Base-by-base conservation (phyloP, 2,113 vertebrate genomes). In the Plestiodon gilberti region DNA sequence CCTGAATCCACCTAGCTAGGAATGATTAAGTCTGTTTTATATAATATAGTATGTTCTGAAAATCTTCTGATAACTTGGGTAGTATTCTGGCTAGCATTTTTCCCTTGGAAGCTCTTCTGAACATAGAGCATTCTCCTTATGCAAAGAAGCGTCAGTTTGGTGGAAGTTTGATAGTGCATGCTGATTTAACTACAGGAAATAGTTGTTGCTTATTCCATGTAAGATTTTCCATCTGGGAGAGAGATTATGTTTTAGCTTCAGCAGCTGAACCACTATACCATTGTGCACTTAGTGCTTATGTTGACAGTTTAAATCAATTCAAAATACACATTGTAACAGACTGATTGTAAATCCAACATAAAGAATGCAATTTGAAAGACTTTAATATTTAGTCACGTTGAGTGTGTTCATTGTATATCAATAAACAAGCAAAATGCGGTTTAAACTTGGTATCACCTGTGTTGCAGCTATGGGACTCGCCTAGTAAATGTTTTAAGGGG, bases 401-500 rank as follows among this genome's bases (percentile, higher is more conserved):
- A 94, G 62, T 90, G 91, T 89, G 88, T 94, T 82, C 90, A 81
- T 61, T 87, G 69, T 93, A 93, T 94, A 91, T 93, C 91, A 97
- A 96, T 96, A 96, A 97, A 97, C 93, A 92, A 75, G 95, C 83
- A 89, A 95, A 84, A 20, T 67, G 52, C 78, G 28, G 1, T 0
- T 81, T 80, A n/a, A 74, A 91, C 38, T 20, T 91, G 6, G 40
- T 89, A 40, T 74, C 25, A 88, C 0, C 28, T 65, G 33, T 23
- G 23, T 6, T 73, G 28, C 25, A 65, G 11, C 18, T 75, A 17
- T 57, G 3, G 1, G 38, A 55, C 35, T 71, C 57, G 8, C 67
- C 20, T 38, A 65, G 4, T 84, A 48, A 23, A 38, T 43, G 35
- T 18, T n/a, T n/a, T n/a, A n/a, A n/a, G n/a, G n/a, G n/a, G n/a